Evolutionary conservation across 2,113 vertebrate genomes (phyloP), one percentile per base, ranked within the genome.

Genomic region (Larimichthys crocea): DNA sequence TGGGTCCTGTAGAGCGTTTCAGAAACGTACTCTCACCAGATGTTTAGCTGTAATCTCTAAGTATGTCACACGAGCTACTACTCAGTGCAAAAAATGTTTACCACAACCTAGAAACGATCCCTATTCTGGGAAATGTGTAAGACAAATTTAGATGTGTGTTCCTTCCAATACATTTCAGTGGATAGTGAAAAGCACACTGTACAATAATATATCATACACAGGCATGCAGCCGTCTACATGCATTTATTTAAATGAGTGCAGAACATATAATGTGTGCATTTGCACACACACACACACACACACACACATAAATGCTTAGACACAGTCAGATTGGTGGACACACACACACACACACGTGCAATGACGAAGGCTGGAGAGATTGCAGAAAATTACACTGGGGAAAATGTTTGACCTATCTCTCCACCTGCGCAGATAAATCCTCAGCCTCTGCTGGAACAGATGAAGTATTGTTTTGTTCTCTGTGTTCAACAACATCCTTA

Each of bases 361-460:
- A 50, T 70, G 64, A 87, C 74, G 53, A 57, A 71, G 22, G 73
- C 68, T 73, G 75, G 44, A 56, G 79, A 88, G 89, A 91, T 86
- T 85, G 86, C 60, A 87, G 89, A 83, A 92, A 92, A 92, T 92
- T 81, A 88, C 84, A 75, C 88, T 87, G 84, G 79, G 90, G 88
- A 85, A 89, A 92, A 91, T 48, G 87, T 88, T 92, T 93, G 92
- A 91, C 91, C 91, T 64, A 82, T 79, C 91, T 86, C 86, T 82
- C 86, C 92, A 93, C 89, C 92, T 93, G 88, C 79, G 53, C 86
- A 67, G 89, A 91, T 92, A 92, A 91, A 91, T 92, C 89, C 88
- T 86, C 60, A 9, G 86, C 62, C 79, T 60, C 50, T 42, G 87
- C 83, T 49, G 82, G 74, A 89, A 79, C 69, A 85, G 74, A 88